Percentiles rank a stretch among this genome's conserved stretches.
Conservation (phyloP, 2,888 invertebrate genomes). For the Caenorhabditis uteleia region DNA sequence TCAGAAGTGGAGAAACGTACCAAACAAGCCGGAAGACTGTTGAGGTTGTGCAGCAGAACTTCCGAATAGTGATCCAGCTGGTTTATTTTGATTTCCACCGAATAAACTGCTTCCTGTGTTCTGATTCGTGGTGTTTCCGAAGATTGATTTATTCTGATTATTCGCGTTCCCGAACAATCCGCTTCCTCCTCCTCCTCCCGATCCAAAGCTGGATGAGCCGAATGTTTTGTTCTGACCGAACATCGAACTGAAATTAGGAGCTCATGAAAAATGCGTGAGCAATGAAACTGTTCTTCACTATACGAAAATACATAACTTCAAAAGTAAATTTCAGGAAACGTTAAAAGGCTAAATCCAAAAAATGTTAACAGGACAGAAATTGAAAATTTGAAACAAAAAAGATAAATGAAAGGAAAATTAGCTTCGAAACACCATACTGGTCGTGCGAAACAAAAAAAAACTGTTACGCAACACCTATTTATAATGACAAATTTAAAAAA, state of each 20-base stretch:
- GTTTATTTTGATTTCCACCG: slow-evolving; percentile 24
- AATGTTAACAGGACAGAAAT: slow-evolving; percentile 13
- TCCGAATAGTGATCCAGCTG: slow-evolving; percentile 34
- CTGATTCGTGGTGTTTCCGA: slow-evolving; percentile 13
- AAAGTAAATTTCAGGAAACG: not conserved
- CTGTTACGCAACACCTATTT: too few species aligned
- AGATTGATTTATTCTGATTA: slow-evolving; percentile 25
- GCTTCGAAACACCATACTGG: not conserved
- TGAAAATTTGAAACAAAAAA: too few species aligned
- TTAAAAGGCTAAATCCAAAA: slow-evolving; percentile 5
- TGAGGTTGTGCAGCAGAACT: slow-evolving; percentile 8
- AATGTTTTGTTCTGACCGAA: slow-evolving; percentile 42
- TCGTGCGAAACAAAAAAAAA: too few species aligned
- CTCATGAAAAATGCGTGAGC: not conserved
- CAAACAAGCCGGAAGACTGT: slow-evolving; percentile 11
- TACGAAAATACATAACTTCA: not conserved
- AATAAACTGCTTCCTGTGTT: slow-evolving; percentile 9
- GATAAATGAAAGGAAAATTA: not conserved
- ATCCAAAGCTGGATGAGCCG: slow-evolving; percentile 28
- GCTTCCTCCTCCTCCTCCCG: slow-evolving; percentile 10
- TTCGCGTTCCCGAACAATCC: slow-evolving; percentile 24
- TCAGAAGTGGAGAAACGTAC: too few species aligned
- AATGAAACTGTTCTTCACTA: not conserved
- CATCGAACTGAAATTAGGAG: slow-evolving; percentile 21
- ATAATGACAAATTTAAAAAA: too few species aligned